These are phyloP conservation scores for Amiota communis DNA, from an alignment of 2,888 invertebrate genomes.

Conservation along the genomic window DNA sequence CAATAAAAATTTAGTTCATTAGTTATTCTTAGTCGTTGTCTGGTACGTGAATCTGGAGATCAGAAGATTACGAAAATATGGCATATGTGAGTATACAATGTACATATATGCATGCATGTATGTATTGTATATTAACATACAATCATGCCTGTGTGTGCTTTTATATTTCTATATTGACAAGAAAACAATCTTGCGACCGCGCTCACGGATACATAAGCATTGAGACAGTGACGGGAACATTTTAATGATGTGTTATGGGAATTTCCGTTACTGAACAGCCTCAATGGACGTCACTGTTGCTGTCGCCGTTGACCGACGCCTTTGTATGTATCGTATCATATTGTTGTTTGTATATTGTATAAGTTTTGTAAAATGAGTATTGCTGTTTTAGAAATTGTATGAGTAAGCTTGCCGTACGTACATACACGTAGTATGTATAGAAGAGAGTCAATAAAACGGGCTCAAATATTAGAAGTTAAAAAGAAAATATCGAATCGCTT, in stretches of 20 bases:
- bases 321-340: too few relatives aligned
- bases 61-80: background rate
- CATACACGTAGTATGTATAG: too few relatives aligned
- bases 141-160: too few relatives aligned
- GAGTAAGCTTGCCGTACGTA: too few relatives aligned
- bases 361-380: too few relatives aligned
- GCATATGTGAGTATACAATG: too few relatives aligned
- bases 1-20: slow-evolving; percentile 6
- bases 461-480: slow-evolving; percentile 6
- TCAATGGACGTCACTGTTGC: too few relatives aligned
- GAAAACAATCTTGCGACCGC: slow-evolving; percentile 1
- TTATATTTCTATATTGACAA: background rate
- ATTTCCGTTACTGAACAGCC: slow-evolving; percentile 52
- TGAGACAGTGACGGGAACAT: background rate
- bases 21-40: slow-evolving; percentile 3
- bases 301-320: too few relatives aligned
- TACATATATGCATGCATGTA: background rate
- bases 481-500: slow-evolving; percentile 22
- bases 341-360: too few relatives aligned
- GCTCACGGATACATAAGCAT: background rate
- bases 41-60: background rate
- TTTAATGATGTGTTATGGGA: slow-evolving; percentile 62
- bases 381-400: too few relatives aligned
- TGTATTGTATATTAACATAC: background rate
- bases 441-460: slow-evolving; percentile 1